phyloP scores from a whole-genome alignment of 2,797 vertebrate genomes.

The Denticeps clupeoides region DNA sequence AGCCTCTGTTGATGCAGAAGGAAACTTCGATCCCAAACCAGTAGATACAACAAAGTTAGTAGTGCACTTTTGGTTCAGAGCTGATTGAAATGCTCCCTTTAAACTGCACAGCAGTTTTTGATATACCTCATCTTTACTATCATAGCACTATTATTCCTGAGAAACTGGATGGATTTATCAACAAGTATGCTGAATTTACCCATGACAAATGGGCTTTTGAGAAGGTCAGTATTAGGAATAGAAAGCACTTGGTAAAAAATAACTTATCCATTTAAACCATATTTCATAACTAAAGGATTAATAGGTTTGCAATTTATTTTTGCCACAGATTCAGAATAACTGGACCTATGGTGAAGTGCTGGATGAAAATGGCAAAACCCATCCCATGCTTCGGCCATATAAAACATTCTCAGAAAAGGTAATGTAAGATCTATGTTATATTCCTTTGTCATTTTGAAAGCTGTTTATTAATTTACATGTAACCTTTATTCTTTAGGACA shows the following conservation, averaged over 20 bases:
- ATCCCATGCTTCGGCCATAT: constrained; percentile 88
- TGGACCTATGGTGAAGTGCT: constrained; percentile 82
- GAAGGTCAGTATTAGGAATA: constrained; percentile 55
- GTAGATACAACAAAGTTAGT: constrained; percentile 88
- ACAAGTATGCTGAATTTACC: constrained; percentile 84
- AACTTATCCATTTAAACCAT: too few species aligned
- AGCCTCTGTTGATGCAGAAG: constrained; percentile 86
- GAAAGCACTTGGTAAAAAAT: too few species aligned
- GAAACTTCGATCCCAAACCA: constrained; percentile 92
- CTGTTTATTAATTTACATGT: neutral
- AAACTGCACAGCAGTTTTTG: neutral
- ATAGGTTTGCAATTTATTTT: too few species aligned
- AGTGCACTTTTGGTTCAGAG: too few species aligned
- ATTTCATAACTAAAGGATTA: too few species aligned
- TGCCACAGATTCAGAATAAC: constrained; percentile 81
- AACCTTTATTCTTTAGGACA: constrained; percentile 69
- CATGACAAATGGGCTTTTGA: constrained; percentile 93
- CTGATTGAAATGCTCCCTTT: neutral
- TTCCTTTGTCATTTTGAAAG: neutral
- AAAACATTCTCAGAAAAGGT: constrained; percentile 97
- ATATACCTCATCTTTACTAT: neutral
- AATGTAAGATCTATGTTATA: neutral
- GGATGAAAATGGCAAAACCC: constrained; percentile 84
- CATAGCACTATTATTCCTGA: constrained; percentile 85
- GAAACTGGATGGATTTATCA: constrained; percentile 81